Evolutionary conservation across 2,797 vertebrate species (phyloP).

Genomic region (Pithecia hirsuta): DNA sequence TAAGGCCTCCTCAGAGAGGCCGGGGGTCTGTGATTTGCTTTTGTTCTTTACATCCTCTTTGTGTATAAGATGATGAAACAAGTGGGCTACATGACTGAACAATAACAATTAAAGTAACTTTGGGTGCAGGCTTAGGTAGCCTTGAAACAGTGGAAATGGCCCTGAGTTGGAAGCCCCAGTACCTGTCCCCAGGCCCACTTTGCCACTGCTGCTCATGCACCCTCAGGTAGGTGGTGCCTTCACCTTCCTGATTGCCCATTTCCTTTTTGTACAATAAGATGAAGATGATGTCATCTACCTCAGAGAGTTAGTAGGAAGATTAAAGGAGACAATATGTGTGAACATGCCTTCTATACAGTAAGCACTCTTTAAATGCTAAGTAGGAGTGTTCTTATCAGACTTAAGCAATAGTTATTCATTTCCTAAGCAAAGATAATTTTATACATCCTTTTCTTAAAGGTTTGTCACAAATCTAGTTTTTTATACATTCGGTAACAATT

Average conservation of each 20-base stretch:
- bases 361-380: background rate
- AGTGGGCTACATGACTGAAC: background rate
- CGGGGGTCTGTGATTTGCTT: background rate
- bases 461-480: slow-evolving; percentile 16
- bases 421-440: slow-evolving; percentile 40
- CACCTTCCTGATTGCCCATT: background rate
- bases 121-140: background rate
- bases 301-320: background rate
- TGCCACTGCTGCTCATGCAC: background rate
- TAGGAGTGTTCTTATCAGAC: background rate
- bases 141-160: background rate
- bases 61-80: background rate
- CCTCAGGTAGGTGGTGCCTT: background rate
- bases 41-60: background rate
- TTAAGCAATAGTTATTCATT: slow-evolving; percentile 26
- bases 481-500: slow-evolving; percentile 1
- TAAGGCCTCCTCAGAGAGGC: background rate
- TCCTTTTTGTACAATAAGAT: background rate
- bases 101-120: background rate
- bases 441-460: slow-evolving; percentile 31
- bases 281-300: background rate
- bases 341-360: background rate
- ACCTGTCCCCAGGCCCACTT: background rate
- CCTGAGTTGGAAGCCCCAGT: background rate
- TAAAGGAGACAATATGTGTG: background rate